These are phyloP conservation scores for Heliconius hortense DNA, from an alignment of 2,888 invertebrate genomes.

Conservation along the genomic window DNA sequence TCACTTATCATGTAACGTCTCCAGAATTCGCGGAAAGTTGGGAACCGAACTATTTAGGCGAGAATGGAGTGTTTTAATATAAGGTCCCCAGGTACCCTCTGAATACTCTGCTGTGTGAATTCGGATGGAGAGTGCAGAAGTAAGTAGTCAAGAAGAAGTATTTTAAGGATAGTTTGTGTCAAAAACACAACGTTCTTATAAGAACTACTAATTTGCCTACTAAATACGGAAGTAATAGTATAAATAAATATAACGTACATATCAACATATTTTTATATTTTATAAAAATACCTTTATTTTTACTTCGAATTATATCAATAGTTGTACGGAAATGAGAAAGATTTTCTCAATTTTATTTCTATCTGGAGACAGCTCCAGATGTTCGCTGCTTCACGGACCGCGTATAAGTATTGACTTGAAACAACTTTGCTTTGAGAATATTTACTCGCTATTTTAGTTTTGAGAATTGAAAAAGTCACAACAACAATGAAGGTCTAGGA, in stretches of 20 bases:
- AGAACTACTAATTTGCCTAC: no score
- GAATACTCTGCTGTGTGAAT: neutral
- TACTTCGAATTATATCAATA: slow-evolving; percentile 10
- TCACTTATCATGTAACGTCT: no score
- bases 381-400: slow-evolving; percentile 22
- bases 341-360: slow-evolving; percentile 28
- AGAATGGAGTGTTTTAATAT: no score
- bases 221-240: no score
- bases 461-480: neutral
- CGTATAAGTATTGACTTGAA: slow-evolving; percentile 29
- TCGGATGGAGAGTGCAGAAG: no score
- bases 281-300: neutral
- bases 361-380: slow-evolving; percentile 26
- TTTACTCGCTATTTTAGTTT: slow-evolving; percentile 10
- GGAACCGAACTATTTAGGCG: neutral
- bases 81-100: no score
- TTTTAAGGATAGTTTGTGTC: no score
- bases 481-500: neutral
- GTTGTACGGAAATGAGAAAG: slow-evolving; percentile 10
- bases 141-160: no score
- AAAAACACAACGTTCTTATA: no score
- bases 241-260: no score
- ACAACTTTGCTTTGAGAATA: slow-evolving; percentile 29
- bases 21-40: no score
- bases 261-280: no score